Evolutionary conservation across 2,113 vertebrate genomes (phyloP).

Genomic region (Aptenodytes forsteri): DNA sequence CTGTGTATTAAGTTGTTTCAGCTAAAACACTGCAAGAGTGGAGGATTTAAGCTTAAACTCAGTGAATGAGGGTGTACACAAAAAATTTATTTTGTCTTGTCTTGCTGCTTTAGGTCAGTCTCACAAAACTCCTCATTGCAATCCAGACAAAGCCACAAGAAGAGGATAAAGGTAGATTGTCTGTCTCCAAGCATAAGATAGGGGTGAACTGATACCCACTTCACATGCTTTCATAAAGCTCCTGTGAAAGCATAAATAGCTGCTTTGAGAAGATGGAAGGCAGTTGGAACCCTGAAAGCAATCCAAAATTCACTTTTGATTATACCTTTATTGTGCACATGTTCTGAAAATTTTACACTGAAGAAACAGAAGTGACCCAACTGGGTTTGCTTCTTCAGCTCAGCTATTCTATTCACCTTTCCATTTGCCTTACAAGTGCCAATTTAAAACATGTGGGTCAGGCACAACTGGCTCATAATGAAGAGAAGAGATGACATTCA

Average conservation of each 20-base stretch:
- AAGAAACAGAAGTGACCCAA: conserved; percentile 10
- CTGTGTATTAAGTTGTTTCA: background rate
- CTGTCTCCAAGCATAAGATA: background rate
- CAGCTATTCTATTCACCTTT: background rate
- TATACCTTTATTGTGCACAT: background rate
- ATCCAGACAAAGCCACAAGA: background rate
- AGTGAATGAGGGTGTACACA: background rate
- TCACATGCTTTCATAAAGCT: conserved; percentile 9
- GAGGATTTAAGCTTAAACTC: background rate
- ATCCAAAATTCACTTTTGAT: conserved; percentile 24
- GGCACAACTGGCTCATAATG: background rate
- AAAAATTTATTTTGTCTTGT: background rate
- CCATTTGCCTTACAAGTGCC: background rate
- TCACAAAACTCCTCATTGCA: background rate
- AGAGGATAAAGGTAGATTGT: background rate
- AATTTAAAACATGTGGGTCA: conserved; percentile 13
- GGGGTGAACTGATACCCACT: background rate
- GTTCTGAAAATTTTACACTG: conserved; percentile 11
- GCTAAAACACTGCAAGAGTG: background rate
- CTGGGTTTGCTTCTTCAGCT: conserved; percentile 3
- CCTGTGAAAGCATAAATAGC: conserved; percentile 1
- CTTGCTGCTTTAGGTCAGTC: background rate
- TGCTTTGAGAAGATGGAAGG: conserved; percentile 8
- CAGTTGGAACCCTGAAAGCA: background rate
- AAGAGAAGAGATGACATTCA: background rate